Evolutionary conservation across 2,888 invertebrate genomes (phyloP).

Genomic region (Melinopterus prodromus): DNA sequence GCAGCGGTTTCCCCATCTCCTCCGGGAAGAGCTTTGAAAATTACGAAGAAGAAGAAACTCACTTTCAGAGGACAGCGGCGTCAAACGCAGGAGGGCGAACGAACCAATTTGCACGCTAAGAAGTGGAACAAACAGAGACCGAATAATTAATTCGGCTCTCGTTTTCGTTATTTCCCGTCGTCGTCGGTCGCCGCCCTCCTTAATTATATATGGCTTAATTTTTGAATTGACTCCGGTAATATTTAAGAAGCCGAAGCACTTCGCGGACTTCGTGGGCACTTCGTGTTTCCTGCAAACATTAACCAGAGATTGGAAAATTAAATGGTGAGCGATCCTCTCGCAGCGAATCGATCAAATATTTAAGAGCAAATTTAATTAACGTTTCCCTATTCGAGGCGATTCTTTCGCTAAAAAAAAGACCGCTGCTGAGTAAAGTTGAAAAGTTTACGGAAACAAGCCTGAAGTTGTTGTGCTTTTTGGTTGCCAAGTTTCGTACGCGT

Average conservation of each 20-base stretch:
- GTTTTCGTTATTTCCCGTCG: conserved; percentile 17
- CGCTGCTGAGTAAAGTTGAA: background rate
- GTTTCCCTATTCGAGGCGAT: background rate
- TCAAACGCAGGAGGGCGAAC: conserved; percentile 10
- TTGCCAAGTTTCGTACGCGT: background rate
- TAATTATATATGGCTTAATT: conserved; percentile 22
- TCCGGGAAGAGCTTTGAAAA: background rate
- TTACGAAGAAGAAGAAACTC: background rate
- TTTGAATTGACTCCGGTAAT: conserved; percentile 20
- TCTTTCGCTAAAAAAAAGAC: conserved; percentile 1
- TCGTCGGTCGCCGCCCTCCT: background rate
- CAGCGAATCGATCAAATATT: conserved; percentile 22
- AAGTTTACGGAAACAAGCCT: conserved; percentile 7
- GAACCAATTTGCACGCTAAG: conserved; percentile 17
- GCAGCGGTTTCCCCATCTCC: background rate
- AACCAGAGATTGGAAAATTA: conserved; percentile 10
- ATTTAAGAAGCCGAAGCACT: background rate
- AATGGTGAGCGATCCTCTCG: conserved; percentile 7
- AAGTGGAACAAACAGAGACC: conserved; percentile 11
- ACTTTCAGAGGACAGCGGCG: conserved; percentile 5
- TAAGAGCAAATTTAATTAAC: conserved; percentile 23
- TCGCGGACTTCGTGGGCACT: conserved; percentile 9
- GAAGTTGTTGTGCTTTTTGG: conserved; percentile 11
- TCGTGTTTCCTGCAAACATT: conserved; percentile 11
- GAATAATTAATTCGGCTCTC: conserved; percentile 23